phyloP scores from a whole-genome alignment of 1,140 invertebrate species.

The Drosophila sturtevanti region DNA sequence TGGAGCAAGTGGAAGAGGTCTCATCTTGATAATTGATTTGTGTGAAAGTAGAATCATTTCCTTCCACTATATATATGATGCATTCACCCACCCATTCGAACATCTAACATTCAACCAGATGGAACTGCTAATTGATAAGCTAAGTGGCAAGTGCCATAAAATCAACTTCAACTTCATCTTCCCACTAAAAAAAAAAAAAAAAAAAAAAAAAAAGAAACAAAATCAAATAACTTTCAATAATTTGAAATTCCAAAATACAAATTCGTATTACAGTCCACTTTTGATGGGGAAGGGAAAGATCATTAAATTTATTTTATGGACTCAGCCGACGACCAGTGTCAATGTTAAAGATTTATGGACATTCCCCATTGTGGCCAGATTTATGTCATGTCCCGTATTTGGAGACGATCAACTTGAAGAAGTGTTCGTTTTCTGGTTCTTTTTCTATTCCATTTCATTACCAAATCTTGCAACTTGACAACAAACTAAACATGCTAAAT shows the following conservation, averaged over 20 bases:
- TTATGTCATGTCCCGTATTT: constrained; percentile 51
- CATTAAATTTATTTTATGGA: constrained; percentile 72
- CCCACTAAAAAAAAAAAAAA: background rate
- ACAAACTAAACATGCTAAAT: constrained; percentile 46
- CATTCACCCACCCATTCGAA: background rate
- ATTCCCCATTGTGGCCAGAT: constrained; percentile 63
- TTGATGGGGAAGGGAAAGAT: constrained; percentile 12
- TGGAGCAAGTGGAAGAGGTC: background rate
- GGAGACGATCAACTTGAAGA: constrained; percentile 2
- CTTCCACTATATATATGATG: background rate
- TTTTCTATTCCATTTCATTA: background rate
- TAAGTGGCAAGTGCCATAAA: constrained; percentile 71
- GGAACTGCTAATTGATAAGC: constrained; percentile 71
- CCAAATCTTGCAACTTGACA: constrained; percentile 17
- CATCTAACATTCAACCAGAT: background rate
- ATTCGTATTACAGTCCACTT: too few relatives aligned
- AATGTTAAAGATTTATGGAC: constrained; percentile 64
- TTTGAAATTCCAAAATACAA: constrained; percentile 23
- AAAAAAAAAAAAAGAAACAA: too few relatives aligned
- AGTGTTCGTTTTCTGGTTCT: constrained; percentile 15
- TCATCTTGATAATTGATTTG: constrained; percentile 37
- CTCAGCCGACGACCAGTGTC: constrained; percentile 17
- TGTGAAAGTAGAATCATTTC: constrained; percentile 7
- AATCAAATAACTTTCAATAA: constrained; percentile 28
- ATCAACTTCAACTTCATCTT: constrained; percentile 27